These are phyloP conservation scores for Loris lydekkerianus DNA, from an alignment of 2,797 vertebrate genomes.

Conservation along the genomic window DNA sequence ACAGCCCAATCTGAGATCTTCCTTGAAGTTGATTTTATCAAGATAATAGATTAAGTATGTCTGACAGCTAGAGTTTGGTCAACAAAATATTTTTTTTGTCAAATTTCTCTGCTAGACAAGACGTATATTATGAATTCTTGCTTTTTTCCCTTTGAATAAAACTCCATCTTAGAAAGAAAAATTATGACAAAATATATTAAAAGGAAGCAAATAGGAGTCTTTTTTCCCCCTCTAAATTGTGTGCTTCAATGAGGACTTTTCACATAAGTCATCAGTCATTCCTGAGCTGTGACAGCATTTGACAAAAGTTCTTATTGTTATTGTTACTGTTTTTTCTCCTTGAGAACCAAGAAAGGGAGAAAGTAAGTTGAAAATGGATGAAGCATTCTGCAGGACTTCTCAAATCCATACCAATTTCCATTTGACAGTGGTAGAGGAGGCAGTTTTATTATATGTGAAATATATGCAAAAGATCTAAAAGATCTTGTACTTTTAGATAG, in stretches of 20 bases:
- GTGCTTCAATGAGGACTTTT: not conserved
- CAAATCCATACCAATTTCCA: conserved; percentile 17
- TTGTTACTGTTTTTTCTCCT: not conserved
- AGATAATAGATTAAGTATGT: conserved; percentile 77
- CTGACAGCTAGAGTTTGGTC: conserved; percentile 74
- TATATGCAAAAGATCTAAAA: not conserved
- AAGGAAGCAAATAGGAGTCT: conserved; percentile 27
- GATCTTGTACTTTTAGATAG: not conserved
- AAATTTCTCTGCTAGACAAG: conserved; percentile 46
- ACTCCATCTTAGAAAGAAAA: not conserved
- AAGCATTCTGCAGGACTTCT: conserved; percentile 21
- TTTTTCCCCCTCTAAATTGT: not conserved
- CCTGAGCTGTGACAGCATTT: conserved; percentile 8
- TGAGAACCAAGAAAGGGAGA: not conserved
- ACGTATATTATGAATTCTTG: not conserved
- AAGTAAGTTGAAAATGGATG: conserved; percentile 44
- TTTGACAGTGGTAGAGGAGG: not conserved
- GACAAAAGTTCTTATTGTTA: not conserved
- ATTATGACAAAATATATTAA: conserved; percentile 40
- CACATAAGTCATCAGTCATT: not conserved
- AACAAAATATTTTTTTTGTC: conserved; percentile 71
- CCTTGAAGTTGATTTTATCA: conserved; percentile 77
- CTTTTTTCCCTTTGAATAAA: conserved; percentile 26
- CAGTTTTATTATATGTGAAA: conserved; percentile 35
- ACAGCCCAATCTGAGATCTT: conserved; percentile 73